Evolutionary conservation across 1,140 invertebrate species (phyloP).

Genomic region (Tribolium castaneum): DNA sequence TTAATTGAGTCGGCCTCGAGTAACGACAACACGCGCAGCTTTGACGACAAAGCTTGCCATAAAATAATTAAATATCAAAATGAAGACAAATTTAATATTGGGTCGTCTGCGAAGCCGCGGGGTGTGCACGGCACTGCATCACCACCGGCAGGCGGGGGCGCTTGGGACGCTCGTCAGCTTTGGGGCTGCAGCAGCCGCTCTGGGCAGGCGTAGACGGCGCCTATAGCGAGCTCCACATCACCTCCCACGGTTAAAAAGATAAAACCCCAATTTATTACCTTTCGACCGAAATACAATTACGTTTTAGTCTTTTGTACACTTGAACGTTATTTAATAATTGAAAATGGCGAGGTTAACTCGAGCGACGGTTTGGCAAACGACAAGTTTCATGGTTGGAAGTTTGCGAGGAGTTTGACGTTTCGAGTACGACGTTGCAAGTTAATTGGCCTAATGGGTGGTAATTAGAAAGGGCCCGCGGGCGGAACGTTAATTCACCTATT

Average conservation of each 20-base stretch:
- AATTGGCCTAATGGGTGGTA: slow-evolving; percentile 48
- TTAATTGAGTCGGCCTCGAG: slow-evolving; percentile 52
- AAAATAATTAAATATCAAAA: slow-evolving; percentile 62
- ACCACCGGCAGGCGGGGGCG: slow-evolving; percentile 11
- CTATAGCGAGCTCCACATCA: slow-evolving; percentile 14
- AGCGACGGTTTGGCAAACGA: neutral
- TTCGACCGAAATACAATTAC: slow-evolving; percentile 4
- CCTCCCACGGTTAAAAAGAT: slow-evolving; percentile 28
- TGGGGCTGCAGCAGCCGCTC: slow-evolving; percentile 16
- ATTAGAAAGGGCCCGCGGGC: slow-evolving; percentile 44
- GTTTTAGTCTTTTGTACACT: slow-evolving; percentile 3
- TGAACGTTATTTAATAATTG: slow-evolving; percentile 4
- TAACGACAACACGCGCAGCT: slow-evolving; percentile 51
- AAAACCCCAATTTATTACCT: slow-evolving; percentile 9
- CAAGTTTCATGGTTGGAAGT: slow-evolving; percentile 10
- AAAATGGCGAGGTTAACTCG: neutral
- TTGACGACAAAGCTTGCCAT: slow-evolving; percentile 58
- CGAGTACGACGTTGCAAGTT: slow-evolving; percentile 43
- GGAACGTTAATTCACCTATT: slow-evolving; percentile 37
- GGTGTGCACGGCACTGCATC: slow-evolving; percentile 49
- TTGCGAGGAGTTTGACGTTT: slow-evolving; percentile 21
- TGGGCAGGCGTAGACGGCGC: slow-evolving; percentile 22
- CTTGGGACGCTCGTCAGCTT: neutral
- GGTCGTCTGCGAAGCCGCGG: slow-evolving; percentile 49
- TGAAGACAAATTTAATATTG: slow-evolving; percentile 59